Evolutionary conservation across 2,797 vertebrate genomes (phyloP), one percentile per base, ranked within the genome.

Genomic region (Alectoris magna): DNA sequence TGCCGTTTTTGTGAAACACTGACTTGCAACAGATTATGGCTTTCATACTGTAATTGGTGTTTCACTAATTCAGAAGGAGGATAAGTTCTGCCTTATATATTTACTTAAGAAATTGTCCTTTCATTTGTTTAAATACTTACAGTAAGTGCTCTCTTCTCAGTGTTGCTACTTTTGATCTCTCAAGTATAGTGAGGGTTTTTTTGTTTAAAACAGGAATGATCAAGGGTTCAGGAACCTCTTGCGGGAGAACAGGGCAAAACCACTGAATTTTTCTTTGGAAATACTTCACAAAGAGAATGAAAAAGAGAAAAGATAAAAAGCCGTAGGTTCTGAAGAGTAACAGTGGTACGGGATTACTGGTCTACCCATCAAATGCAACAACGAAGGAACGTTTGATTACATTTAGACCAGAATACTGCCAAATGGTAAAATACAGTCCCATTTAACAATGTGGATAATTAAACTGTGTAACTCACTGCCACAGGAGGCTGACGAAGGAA

Each of bases 61-160:
- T 82, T 87, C 56, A 59, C 27, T 82, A 29, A 56, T 79, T 92
- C 66, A 76, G 48, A 77, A 86, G 31, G 41, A 80, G 7, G 34
- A 59, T 70, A 84, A 73, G 22, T 29, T 73, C 24, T 67, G 49
- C 4, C 34, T 73, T 51, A 31, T 7, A 66, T 80, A 90, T 84
- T 82, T 70, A 73, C 48, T 76, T 59, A 59, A 53, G 24, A 77
- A 77, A 68, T 53, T 58, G 9, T 62, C 14, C 31, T 49, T 93
- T 76, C 62, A 22, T 83, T 92, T 69, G 41, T 91, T 94, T 91
- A 68, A 90, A 84, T 69, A 71, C 21, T 55, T 71, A 83, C 9
- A 75, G 22, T 21, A 86, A 63, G 34, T 68, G 56, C 34, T 84
- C 31, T 34, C 10, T 74, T 87, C 59, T 58, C 58, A 91, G 24